A percentile compares a stretch with the other conserved stretches of the same genome.
phyloP scores from a whole-genome alignment of 37 sponge, comb jelly and placozoan species.

The Spongilla lacustris region DNA sequence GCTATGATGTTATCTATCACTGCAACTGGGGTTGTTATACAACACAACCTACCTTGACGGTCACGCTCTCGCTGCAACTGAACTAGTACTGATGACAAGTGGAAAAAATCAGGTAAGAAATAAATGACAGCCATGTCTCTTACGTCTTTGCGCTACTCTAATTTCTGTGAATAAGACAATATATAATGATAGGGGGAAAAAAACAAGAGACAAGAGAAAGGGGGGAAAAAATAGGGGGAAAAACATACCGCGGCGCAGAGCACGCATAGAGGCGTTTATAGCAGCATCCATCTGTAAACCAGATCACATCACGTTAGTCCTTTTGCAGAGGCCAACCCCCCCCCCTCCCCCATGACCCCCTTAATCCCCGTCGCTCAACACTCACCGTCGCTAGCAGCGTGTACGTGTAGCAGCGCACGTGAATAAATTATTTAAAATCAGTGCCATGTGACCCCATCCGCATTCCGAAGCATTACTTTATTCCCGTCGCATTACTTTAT shows the following conservation, averaged over 20 bases:
- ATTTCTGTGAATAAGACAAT: not conserved
- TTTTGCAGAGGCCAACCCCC: not conserved
- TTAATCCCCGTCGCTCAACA: not conserved
- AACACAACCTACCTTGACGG: not conserved
- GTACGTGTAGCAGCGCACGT: slow-evolving; percentile 1
- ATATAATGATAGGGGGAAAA: not conserved
- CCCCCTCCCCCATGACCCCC: not conserved
- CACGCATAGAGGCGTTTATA: not conserved
- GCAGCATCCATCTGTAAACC: not conserved
- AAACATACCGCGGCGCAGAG: slow-evolving; percentile 1
- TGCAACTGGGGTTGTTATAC: slow-evolving; percentile 1
- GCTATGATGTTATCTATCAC: not conserved
- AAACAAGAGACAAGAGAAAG: not conserved
- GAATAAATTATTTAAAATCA: slow-evolving; percentile 1
- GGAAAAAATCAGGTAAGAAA: not conserved
- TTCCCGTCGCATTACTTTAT: not conserved
- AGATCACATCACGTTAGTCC: slow-evolving; percentile 1
- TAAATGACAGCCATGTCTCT: not conserved
- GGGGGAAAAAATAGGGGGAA: not conserved
- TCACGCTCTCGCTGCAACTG: not conserved
- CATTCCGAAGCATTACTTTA: not conserved
- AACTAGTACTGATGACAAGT: not conserved
- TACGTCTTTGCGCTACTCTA: not conserved
- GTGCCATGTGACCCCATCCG: slow-evolving; percentile 1
- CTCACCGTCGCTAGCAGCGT: not conserved